A percentile compares a stretch with the other conserved stretches of the same genome.
Evolutionary conservation across 1,140 invertebrate genomes (phyloP).

Genomic region (Neodiprion lecontei): DNA sequence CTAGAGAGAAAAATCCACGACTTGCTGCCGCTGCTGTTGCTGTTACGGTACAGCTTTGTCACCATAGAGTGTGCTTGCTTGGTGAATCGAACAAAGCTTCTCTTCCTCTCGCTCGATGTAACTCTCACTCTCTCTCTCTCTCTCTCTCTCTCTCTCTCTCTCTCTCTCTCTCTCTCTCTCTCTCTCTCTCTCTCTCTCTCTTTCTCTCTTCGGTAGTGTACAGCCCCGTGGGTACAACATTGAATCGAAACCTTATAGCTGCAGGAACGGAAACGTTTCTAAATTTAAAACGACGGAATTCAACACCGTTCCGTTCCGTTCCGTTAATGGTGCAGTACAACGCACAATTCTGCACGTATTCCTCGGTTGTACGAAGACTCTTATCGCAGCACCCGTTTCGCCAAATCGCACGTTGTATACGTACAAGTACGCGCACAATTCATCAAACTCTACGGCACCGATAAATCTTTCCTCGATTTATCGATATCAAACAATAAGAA

Average conservation of each 20-base stretch:
- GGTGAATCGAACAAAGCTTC: constrained; percentile 34
- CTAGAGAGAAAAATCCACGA: no score
- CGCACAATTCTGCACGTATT: neutral
- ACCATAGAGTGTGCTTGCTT: neutral
- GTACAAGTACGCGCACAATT: no score
- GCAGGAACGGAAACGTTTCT: neutral
- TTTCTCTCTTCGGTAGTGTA: constrained; percentile 11
- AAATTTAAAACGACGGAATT: neutral
- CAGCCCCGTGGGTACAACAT: neutral
- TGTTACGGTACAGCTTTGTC: no score
- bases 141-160: constrained; percentile 6
- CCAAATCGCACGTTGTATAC: no score
- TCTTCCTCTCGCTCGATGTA: constrained; percentile 25
- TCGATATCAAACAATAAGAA: no score
- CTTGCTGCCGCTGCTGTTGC: no score
- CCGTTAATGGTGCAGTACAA: neutral
- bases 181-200: constrained; percentile 12
- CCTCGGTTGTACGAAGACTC: no score
- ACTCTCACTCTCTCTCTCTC: constrained; percentile 13
- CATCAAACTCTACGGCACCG: no score
- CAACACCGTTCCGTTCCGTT: neutral
- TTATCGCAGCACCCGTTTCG: no score
- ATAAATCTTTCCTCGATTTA: no score
- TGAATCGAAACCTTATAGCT: neutral
- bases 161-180: constrained; percentile 13